Evolutionary conservation across 2,888 invertebrate genomes (phyloP).

Genomic region (Chrysolina haemoptera): DNA sequence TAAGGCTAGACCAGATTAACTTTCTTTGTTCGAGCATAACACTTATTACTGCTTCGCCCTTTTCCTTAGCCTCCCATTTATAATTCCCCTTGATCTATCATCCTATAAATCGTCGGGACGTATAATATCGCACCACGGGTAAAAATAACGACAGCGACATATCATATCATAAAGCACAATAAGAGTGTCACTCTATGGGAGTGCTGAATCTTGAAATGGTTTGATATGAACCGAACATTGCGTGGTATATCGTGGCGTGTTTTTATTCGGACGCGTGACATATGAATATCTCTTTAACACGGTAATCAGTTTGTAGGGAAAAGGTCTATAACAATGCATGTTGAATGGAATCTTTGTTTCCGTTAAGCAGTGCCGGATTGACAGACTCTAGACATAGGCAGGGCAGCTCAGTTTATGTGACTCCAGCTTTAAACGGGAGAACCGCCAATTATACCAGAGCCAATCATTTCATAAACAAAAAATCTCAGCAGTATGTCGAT

Average conservation of each 20-base stretch:
- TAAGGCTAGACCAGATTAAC: slow-evolving; percentile 41
- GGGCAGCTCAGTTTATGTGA: too few species aligned
- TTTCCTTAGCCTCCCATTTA: slow-evolving; percentile 39
- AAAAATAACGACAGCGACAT: slow-evolving; percentile 35
- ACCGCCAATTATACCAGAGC: too few species aligned
- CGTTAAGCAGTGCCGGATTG: background rate
- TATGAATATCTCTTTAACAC: slow-evolving; percentile 11
- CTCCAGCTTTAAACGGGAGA: too few species aligned
- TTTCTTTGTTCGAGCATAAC: slow-evolving; percentile 39
- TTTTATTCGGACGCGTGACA: slow-evolving; percentile 12
- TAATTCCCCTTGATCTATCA: slow-evolving; percentile 35
- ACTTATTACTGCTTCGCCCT: slow-evolving; percentile 39
- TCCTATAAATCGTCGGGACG: slow-evolving; percentile 38
- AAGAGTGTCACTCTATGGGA: slow-evolving; percentile 20
- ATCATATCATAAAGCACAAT: slow-evolving; percentile 30
- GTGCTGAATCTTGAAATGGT: slow-evolving; percentile 22
- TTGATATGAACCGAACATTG: slow-evolving; percentile 13
- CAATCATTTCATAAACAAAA: too few species aligned
- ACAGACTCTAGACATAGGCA: background rate
- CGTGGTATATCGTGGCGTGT: background rate
- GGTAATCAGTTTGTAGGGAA: background rate
- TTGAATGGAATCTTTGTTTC: background rate
- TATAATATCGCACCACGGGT: slow-evolving; percentile 30
- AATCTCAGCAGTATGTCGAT: too few species aligned
- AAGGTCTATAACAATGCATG: background rate